Evolutionary conservation across 2,888 invertebrate genomes (phyloP).

Genomic region (Philopedon plagiatum): DNA sequence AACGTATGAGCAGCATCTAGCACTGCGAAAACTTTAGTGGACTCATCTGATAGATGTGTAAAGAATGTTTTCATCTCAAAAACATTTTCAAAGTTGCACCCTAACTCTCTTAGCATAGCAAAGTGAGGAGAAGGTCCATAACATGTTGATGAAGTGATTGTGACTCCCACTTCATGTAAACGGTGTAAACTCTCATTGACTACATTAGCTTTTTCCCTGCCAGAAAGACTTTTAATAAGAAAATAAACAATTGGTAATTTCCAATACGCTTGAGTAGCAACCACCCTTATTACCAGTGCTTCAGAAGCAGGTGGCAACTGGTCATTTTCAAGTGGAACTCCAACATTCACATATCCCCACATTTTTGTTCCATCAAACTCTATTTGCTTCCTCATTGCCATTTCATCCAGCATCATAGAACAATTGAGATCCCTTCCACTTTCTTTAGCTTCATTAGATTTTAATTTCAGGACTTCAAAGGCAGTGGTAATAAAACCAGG

Average conservation of each 20-base stretch:
- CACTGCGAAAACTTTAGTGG: constrained; percentile 1
- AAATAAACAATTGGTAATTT: constrained; percentile 55
- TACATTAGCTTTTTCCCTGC: constrained; percentile 48
- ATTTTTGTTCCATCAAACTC: constrained; percentile 44
- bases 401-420: constrained; percentile 52
- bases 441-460: neutral
- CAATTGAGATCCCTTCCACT: constrained; percentile 23
- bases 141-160: constrained; percentile 48
- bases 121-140: constrained; percentile 48
- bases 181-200: constrained; percentile 43
- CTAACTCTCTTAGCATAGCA: constrained; percentile 35
- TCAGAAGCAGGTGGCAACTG: constrained; percentile 49
- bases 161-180: constrained; percentile 39
- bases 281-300: constrained; percentile 54
- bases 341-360: no score
- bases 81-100: constrained; percentile 23
- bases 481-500: constrained; percentile 20
- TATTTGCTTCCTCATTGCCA: constrained; percentile 53
- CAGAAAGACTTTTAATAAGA: constrained; percentile 51
- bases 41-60: constrained; percentile 15
- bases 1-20: constrained; percentile 26
- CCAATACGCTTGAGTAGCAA: constrained; percentile 46
- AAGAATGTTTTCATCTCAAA: constrained; percentile 25
- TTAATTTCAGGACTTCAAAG: constrained; percentile 12
- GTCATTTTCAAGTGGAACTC: constrained; percentile 29